Evolutionary conservation across 2,113 vertebrate species (phyloP).

Genomic region (Gopherus evgoodei): DNA sequence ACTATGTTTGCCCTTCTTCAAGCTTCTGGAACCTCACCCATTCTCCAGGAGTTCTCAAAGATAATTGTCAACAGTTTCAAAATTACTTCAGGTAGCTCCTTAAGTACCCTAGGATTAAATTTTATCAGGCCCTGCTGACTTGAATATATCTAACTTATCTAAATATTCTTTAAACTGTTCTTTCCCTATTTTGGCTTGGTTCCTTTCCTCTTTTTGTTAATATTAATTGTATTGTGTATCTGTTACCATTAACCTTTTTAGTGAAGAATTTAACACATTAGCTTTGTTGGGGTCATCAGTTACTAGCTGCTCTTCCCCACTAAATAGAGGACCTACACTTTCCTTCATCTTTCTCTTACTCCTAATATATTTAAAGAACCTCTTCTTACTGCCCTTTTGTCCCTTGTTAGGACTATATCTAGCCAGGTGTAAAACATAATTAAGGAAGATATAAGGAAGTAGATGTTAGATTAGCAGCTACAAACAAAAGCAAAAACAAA

Average conservation of each 20-base stretch:
- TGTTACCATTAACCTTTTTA: background rate
- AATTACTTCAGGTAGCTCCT: background rate
- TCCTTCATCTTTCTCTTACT: too few species aligned
- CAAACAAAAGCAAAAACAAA: too few species aligned
- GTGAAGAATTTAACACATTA: background rate
- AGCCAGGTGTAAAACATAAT: too few species aligned
- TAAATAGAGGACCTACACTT: too few species aligned
- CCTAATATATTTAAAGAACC: background rate
- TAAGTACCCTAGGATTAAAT: background rate
- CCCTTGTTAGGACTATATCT: too few species aligned
- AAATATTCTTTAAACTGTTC: background rate
- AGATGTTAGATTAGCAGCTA: too few species aligned
- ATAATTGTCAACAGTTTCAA: background rate
- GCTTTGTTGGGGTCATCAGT: too few species aligned
- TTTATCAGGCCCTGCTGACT: background rate
- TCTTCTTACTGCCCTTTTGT: background rate
- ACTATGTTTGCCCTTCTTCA: background rate
- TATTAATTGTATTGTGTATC: background rate
- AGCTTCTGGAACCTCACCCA: background rate
- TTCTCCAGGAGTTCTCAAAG: background rate
- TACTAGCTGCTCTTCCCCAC: too few species aligned
- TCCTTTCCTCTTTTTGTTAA: background rate
- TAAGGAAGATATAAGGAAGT: too few species aligned
- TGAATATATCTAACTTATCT: background rate
- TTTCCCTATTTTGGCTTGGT: background rate